A percentile compares a stretch with the other conserved stretches of the same genome.
These are phyloP conservation scores for Numenius arquata DNA, from an alignment of 2,113 vertebrate genomes.

Conservation along the genomic window DNA sequence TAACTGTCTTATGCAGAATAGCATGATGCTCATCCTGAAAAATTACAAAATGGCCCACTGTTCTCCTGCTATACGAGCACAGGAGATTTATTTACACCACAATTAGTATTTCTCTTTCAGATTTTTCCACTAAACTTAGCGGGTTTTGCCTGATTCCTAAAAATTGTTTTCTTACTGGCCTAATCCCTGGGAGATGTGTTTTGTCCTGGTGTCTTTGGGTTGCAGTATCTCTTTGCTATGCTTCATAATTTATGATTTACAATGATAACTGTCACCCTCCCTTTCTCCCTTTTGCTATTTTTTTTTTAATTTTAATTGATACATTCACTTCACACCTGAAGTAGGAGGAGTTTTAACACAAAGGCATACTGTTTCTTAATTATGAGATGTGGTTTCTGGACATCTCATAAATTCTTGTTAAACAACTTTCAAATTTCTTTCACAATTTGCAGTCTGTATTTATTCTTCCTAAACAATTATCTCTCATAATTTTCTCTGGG, in stretches of 20 bases:
- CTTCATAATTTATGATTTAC: background rate
- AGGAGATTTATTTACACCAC: background rate
- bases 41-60: background rate
- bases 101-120: background rate
- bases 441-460: background rate
- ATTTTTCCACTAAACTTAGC: background rate
- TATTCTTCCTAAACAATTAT: constrained; percentile 28
- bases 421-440: background rate
- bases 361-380: background rate
- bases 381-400: background rate
- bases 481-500: background rate
- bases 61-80: background rate
- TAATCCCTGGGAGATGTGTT: background rate
- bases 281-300: background rate
- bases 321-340: background rate
- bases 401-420: background rate
- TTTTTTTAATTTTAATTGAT: background rate
- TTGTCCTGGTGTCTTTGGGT: background rate
- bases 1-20: background rate
- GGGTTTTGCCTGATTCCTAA: background rate
- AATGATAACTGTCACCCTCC: background rate
- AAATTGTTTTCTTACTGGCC: background rate
- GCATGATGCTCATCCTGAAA: background rate
- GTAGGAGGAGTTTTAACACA: background rate
- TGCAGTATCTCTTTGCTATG: background rate